Base-by-base conservation (phyloP, 1,140 invertebrate genomes). In the Orius insidiosus region DNA sequence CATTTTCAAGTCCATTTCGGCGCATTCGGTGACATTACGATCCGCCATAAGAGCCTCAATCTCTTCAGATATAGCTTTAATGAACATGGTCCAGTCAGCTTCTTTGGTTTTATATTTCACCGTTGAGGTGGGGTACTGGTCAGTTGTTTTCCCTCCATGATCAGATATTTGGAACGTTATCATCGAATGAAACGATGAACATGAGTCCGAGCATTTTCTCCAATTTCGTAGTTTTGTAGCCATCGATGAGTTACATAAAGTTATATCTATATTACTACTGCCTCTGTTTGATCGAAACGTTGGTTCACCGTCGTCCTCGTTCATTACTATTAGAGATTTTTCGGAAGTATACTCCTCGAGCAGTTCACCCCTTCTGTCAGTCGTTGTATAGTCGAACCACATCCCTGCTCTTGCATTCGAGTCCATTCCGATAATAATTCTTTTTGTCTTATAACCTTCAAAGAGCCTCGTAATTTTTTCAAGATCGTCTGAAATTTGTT, bases 371-470 rank as follows among this genome's bases (percentile, higher is more conserved):
- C 35, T 36, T 15, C 14, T 3, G 35, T 36, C 14, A 5, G 35
- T 36, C n/a, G 9, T 3, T 24, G 3, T 24, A 9, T 3, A 36
- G 14, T 36, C 35, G 14, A 36, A 36, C 35, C 35, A 36, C 14
- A 15, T 15, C 9, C n/a, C n/a, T 5, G 35, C n/a, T 36, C 35
- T 36, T 11, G 35, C 3, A 36, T 36, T 36, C 5, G n/a, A 13
- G 35, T 36, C 35, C 35, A 36, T 36, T 11, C 35, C 35, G n/a
- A 36, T 36, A 36, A 36, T 36, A 11, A 36, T 11, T 36, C n/a
- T 3, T 4, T 3, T 13, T 5, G 35, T 13, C 5, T 15, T 36
- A 15, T 36, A 15, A 9, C 5, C 3, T 24, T 24, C 3, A 24
- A 24, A 7, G 7, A 24, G 24, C 24, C 24, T 24, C 24, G 24